Evolutionary conservation across 2,113 vertebrate genomes (phyloP).

Genomic region (Microtus pennsylvanicus): DNA sequence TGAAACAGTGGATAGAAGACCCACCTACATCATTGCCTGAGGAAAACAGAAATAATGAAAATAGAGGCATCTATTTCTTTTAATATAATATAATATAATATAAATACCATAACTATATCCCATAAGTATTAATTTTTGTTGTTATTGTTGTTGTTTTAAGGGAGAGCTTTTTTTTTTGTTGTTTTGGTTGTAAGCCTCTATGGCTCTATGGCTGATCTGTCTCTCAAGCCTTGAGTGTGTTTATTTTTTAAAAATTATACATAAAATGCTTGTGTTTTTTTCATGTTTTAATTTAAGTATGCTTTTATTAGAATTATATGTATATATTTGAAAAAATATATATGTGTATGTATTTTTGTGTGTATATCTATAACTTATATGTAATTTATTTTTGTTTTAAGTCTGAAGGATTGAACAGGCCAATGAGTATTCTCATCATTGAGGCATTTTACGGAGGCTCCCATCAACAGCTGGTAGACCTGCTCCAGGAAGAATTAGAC

Average conservation of each 20-base stretch:
- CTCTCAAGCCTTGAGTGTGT: neutral
- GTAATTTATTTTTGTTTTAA: neutral
- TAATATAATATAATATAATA: no score
- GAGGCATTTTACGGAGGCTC: slow-evolving; percentile 97
- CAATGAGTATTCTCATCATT: slow-evolving; percentile 91
- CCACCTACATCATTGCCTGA: neutral
- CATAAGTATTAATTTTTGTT: neutral
- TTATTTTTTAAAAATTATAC: neutral
- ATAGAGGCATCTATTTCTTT: neutral
- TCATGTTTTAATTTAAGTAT: neutral
- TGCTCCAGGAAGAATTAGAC: slow-evolving; percentile 89
- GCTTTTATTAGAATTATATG: neutral
- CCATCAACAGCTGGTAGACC: slow-evolving; percentile 95
- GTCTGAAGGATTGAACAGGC: slow-evolving; percentile 10
- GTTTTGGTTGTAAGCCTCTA: neutral
- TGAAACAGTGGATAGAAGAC: no score
- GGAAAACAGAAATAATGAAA: slow-evolving; percentile 33
- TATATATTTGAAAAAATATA: neutral
- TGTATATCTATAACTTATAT: neutral
- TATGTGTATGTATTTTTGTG: neutral
- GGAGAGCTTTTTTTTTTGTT: neutral
- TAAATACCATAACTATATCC: neutral
- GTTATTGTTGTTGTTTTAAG: neutral
- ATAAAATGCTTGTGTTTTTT: slow-evolving; percentile 3
- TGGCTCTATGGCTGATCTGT: neutral